A percentile compares a stretch with the other conserved stretches of the same genome.
Conservation (phyloP, 2,113 vertebrate genomes). For the Silurus glanis region DNA sequence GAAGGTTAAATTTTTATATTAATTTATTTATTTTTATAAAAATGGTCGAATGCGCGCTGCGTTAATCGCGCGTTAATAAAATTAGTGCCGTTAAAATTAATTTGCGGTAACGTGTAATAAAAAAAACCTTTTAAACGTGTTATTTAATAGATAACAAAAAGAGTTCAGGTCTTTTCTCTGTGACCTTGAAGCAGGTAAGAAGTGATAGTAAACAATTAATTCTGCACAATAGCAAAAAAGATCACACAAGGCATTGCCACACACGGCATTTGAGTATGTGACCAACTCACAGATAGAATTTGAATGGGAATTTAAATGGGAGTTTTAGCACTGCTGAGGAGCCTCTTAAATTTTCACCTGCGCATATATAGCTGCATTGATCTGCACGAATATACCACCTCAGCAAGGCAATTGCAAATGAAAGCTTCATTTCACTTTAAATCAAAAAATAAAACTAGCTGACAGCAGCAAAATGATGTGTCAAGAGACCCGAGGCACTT, state of each 20-base stretch:
- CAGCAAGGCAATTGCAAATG: conserved; percentile 12
- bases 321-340: conserved; percentile 9
- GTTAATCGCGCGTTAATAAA: too few species aligned
- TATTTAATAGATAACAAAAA: not conserved
- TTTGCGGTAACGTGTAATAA: too few species aligned
- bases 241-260: not conserved
- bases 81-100: too few species aligned
- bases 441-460: conserved; percentile 38
- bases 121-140: too few species aligned
- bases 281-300: conserved; percentile 18
- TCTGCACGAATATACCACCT: not conserved
- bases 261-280: not conserved
- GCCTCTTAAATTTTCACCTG: conserved; percentile 31
- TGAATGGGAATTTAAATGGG: not conserved
- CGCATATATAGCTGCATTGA: conserved; percentile 26
- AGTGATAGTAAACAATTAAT: not conserved
- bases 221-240: not conserved
- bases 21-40: too few species aligned
- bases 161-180: not conserved
- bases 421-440: conserved; percentile 22
- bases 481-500: not conserved
- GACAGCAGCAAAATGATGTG: conserved; percentile 16
- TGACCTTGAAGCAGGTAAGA: not conserved
- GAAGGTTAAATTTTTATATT: too few species aligned
- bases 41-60: too few species aligned